These are phyloP conservation scores for Miniopterus natalensis DNA, from an alignment of 2,113 vertebrate species.

Conservation along the genomic window DNA sequence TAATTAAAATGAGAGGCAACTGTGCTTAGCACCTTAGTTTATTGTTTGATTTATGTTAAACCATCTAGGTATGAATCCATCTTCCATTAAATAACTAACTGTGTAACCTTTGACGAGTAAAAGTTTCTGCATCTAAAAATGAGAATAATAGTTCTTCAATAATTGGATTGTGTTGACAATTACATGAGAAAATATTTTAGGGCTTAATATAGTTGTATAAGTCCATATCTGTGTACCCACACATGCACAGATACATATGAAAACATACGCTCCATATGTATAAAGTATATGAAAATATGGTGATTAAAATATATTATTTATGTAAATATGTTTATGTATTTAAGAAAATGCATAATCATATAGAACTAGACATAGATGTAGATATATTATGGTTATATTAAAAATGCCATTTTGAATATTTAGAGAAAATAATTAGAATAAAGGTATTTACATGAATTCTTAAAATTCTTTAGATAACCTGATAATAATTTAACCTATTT, in stretches of 20 bases:
- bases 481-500: neutral
- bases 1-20: constrained; percentile 20
- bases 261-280: neutral
- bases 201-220: neutral
- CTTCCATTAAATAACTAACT: constrained; percentile 1
- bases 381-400: neutral
- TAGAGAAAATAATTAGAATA: neutral
- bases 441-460: neutral
- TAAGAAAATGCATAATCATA: neutral
- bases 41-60: neutral
- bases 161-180: neutral
- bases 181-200: neutral
- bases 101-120: neutral
- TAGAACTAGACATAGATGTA: neutral
- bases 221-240: neutral
- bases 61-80: neutral
- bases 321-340: neutral
- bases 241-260: neutral
- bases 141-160: neutral
- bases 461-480: neutral
- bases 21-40: neutral
- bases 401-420: neutral
- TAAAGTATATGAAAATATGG: neutral
- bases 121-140: neutral
- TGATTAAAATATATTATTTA: neutral